A percentile compares a stretch with the other conserved stretches of the same genome.
Conservation (phyloP, 1,140 invertebrate genomes). For the Atta colombica region DNA sequence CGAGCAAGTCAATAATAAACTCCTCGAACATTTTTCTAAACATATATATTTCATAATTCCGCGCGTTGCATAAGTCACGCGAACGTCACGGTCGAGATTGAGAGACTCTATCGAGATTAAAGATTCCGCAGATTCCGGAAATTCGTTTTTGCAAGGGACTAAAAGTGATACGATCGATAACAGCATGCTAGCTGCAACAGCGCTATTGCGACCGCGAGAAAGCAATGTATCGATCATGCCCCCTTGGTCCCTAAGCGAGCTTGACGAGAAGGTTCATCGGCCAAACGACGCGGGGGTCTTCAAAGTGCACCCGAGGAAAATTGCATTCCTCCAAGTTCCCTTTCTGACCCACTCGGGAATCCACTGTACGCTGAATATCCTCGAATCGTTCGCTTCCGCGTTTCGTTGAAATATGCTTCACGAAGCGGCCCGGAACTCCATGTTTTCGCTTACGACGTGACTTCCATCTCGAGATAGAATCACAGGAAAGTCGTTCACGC, state of each 20-base stretch:
- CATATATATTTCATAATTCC: constrained; percentile 36
- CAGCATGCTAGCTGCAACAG: constrained; percentile 6
- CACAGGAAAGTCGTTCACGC: not conserved
- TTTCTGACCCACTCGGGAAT: constrained; percentile 67
- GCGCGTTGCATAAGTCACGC: constrained; percentile 17
- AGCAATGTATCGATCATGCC: constrained; percentile 63
- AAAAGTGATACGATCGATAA: constrained; percentile 50
- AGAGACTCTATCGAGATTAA: constrained; percentile 40
- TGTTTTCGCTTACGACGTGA: constrained; percentile 30
- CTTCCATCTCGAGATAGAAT: not conserved
- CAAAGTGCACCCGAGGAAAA: constrained; percentile 71
- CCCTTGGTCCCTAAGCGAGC: constrained; percentile 37
- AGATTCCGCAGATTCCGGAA: constrained; percentile 30
- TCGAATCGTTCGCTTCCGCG: constrained; percentile 65
- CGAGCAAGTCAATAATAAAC: not conserved
- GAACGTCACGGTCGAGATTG: not conserved
- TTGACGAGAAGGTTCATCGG: constrained; percentile 73
- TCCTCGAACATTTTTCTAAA: not conserved
- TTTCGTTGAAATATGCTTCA: constrained; percentile 65
- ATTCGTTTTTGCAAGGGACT: constrained; percentile 18
- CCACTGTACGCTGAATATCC: constrained; percentile 62
- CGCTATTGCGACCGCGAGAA: constrained; percentile 11
- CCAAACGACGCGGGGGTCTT: constrained; percentile 61
- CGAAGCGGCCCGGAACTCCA: not conserved
- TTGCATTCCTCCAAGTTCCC: constrained; percentile 74